phyloP scores from a whole-genome alignment of 35 echinoderm and acorn worm genomes.

The Hemicentrotus pulcherrimus region DNA sequence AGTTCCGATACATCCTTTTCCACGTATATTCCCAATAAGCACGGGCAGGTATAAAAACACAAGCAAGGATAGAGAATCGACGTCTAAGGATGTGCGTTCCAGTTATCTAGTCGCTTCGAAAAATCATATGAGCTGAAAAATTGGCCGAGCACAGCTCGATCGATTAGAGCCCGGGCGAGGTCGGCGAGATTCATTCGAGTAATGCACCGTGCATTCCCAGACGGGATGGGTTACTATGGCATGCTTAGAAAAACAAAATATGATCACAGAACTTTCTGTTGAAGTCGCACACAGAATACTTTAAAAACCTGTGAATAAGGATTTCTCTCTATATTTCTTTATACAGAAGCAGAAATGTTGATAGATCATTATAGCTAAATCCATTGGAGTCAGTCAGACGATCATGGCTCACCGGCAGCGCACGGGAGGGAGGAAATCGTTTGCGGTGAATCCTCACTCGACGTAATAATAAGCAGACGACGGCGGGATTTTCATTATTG shows the following conservation, averaged over 20 bases:
- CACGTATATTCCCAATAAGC: not conserved
- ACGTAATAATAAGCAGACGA: constrained; percentile 4
- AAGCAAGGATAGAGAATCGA: not conserved
- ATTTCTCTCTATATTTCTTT: not conserved
- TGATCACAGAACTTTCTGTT: not conserved
- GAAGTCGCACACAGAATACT: not conserved
- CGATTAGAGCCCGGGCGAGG: constrained; percentile 42
- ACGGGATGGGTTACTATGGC: not conserved
- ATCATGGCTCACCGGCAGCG: not conserved
- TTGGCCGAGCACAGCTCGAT: not conserved
- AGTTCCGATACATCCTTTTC: not conserved
- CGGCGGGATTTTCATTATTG: constrained; percentile 9
- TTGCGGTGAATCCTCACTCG: not conserved
- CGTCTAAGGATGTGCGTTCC: not conserved
- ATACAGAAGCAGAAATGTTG: not conserved
- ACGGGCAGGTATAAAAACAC: constrained; percentile 41
- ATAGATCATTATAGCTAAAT: not conserved
- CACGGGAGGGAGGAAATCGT: not conserved
- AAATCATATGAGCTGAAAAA: constrained; percentile 41
- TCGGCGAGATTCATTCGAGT: constrained; percentile 45
- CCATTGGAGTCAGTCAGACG: not conserved
- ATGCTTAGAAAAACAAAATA: not conserved
- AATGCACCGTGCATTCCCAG: constrained; percentile 7
- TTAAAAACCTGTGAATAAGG: not conserved
- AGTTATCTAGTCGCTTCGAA: not conserved